Percentiles rank a stretch among this genome's conserved stretches.
Evolutionary conservation across 1,140 invertebrate genomes (phyloP).

Genomic region (Lepidostoma basale): DNA sequence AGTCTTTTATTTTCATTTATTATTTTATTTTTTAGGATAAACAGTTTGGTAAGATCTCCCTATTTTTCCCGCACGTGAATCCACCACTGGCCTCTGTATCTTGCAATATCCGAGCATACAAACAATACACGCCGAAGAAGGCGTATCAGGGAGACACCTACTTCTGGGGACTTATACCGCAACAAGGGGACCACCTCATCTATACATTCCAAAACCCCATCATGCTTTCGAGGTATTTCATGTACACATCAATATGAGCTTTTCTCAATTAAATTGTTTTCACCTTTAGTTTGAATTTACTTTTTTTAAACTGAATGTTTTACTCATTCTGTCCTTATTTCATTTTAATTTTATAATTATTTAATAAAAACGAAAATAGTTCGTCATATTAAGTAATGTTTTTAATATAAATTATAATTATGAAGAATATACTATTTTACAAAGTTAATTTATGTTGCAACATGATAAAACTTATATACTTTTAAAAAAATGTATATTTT

Average conservation of each 20-base stretch:
- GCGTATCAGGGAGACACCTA: constrained; percentile 90
- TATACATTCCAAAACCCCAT: constrained; percentile 83
- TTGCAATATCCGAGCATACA: constrained; percentile 83
- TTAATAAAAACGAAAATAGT: too few relatives aligned
- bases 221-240: constrained; percentile 73
- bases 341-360: too few relatives aligned
- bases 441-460: too few relatives aligned
- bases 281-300: constrained; percentile 14
- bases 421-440: too few relatives aligned
- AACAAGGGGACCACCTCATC: constrained; percentile 79
- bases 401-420: too few relatives aligned
- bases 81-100: constrained; percentile 77
- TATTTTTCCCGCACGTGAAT: constrained; percentile 83
- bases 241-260: constrained; percentile 13
- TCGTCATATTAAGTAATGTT: too few relatives aligned
- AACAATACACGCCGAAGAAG: constrained; percentile 78
- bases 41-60: constrained; percentile 87
- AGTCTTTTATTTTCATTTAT: constrained; percentile 10
- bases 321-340: too few relatives aligned
- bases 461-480: too few relatives aligned
- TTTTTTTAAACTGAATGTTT: too few relatives aligned
- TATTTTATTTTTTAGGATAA: constrained; percentile 71
- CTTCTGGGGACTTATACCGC: constrained; percentile 91
- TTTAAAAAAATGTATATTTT: too few relatives aligned
- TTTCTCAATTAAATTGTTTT: constrained; percentile 21